Evolutionary conservation across 2,797 vertebrate species (phyloP), one percentile per base, ranked within the genome.

Genomic region (Cottoperca gobio): DNA sequence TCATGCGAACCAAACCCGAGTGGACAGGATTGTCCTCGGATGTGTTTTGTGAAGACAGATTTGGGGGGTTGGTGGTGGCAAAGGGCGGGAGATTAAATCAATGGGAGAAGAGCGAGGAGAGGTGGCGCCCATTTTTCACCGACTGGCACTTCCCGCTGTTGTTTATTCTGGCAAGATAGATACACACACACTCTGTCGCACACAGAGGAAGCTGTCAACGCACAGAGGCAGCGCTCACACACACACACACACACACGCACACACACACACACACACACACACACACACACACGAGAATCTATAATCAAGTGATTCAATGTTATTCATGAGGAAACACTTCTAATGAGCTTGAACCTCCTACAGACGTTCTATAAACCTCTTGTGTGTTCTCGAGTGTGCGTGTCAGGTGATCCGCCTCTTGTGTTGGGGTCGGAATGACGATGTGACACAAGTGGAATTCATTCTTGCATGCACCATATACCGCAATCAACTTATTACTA

Each of bases 21-120:
- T 84, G 67, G 70, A 89, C 43, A 26, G 70, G 45, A 83, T 83
- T 74, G 81, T 83, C 76, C 73, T 81, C 69, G 65, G 74, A 86
- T 82, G 73, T 74, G 62, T 90, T 91, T 89, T 79, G 80, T 80
- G 40, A 71, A 81, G 87, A 91, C 74, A 77, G 57, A 88, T 92
- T 88, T 83, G 13, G 55, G 65, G 19, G 31, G 31, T 33, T 33
- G 54, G 40, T 23, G 57, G 70, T 76, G 70, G 79, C 82, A 79
- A 84, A 84, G 67, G 83, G 79, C 70, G 78, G 61, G 70, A 82
- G 82, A 92, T 90, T 86, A 88, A 92, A 91, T 94, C 89, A 87
- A 90, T 80, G 69, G 61, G 69, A 70, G 72, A 66, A 78, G 67
- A 83, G 45, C 59, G 49, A 83, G 43, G 59, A 69, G 67, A 81